Evolutionary conservation across 2,113 vertebrate genomes (phyloP).

Genomic region (Tragelaphus buxtoni): DNA sequence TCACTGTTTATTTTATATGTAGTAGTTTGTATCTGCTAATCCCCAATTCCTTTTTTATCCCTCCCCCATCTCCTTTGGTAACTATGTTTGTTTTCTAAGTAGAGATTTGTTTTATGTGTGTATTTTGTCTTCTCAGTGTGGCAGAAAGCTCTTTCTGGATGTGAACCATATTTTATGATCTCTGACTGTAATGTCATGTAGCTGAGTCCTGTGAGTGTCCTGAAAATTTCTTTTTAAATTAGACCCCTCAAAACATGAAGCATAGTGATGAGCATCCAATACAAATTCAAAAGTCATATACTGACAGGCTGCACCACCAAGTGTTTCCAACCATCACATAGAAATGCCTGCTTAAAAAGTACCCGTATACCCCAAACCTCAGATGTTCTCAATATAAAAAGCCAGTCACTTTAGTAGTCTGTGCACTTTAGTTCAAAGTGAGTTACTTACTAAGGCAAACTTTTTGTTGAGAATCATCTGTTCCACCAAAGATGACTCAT

Average conservation of each 20-base stretch:
- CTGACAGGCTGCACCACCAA: neutral
- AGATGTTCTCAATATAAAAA: neutral
- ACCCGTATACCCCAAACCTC: neutral
- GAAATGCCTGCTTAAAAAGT: neutral
- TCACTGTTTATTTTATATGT: neutral
- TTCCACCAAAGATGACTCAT: slow-evolving; percentile 94
- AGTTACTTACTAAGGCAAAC: slow-evolving; percentile 92
- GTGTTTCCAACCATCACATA: neutral
- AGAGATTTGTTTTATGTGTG: neutral
- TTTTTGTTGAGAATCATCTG: slow-evolving; percentile 99
- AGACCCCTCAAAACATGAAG: neutral
- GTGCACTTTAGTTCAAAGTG: neutral
- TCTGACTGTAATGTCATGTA: neutral
- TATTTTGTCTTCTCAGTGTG: neutral
- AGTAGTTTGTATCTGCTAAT: neutral
- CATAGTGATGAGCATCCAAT: neutral
- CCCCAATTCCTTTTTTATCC: neutral
- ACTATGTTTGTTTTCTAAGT: neutral
- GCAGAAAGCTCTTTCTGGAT: neutral
- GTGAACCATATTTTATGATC: neutral
- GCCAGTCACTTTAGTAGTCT: neutral
- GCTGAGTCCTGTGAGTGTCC: neutral
- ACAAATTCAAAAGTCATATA: neutral
- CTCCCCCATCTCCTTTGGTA: neutral
- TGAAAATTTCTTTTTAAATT: neutral